phyloP scores from a whole-genome alignment of 2,113 vertebrate species.

The Rattus rattus region DNA sequence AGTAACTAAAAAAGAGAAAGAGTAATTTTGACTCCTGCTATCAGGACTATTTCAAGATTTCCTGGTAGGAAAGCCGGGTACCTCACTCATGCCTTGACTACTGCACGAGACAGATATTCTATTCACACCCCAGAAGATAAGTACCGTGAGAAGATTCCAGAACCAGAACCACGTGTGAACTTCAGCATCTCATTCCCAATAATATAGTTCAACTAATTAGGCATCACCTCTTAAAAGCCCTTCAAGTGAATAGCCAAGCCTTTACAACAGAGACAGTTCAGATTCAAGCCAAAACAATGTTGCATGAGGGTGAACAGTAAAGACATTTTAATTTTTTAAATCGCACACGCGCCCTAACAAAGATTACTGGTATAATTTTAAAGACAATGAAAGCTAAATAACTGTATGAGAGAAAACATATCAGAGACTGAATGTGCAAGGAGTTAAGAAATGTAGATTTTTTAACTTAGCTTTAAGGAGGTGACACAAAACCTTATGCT shows the following conservation, averaged over 20 bases:
- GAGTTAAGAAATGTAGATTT: background rate
- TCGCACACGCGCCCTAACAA: background rate
- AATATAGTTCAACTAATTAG: background rate
- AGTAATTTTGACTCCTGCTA: background rate
- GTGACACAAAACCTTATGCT: background rate
- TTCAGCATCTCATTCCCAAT: too few relatives aligned
- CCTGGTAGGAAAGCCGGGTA: background rate
- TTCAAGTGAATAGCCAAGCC: background rate
- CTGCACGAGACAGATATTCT: background rate
- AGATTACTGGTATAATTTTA: background rate
- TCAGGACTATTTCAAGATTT: too few relatives aligned
- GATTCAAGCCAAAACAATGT: background rate
- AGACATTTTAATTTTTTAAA: background rate
- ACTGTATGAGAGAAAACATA: background rate
- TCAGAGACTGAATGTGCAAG: background rate
- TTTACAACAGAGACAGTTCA: background rate
- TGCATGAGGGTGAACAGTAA: background rate
- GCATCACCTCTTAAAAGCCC: too few relatives aligned
- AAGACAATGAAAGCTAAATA: background rate
- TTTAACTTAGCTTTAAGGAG: background rate
- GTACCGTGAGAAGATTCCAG: background rate
- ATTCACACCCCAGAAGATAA: background rate
- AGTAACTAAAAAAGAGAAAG: background rate
- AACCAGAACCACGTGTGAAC: background rate
- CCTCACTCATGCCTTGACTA: too few relatives aligned